These are phyloP conservation scores for Diabrotica undecimpunctata DNA, from an alignment of 1,140 invertebrate genomes.

Conservation along the genomic window DNA sequence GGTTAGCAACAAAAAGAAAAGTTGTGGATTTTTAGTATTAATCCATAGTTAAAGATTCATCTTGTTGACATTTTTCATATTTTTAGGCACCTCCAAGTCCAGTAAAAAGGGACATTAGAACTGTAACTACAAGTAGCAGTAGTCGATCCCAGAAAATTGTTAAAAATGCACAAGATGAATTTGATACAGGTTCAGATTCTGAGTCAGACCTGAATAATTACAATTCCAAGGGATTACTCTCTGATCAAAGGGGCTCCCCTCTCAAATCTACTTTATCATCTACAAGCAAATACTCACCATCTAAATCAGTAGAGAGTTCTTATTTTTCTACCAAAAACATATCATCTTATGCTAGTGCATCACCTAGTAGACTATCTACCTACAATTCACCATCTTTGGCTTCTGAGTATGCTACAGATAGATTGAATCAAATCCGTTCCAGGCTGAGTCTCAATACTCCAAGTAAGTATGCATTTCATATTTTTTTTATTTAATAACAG, in stretches of 20 bases:
- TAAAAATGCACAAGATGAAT: slow-evolving; percentile 44
- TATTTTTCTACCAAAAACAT: slow-evolving; percentile 59
- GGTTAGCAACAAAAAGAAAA: too few species aligned
- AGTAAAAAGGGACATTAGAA: slow-evolving; percentile 21
- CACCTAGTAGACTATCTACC: slow-evolving; percentile 29
- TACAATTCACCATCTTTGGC: slow-evolving; percentile 33
- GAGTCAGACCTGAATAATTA: slow-evolving; percentile 48
- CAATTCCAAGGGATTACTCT: slow-evolving; percentile 15
- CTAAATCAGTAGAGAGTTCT: slow-evolving; percentile 52
- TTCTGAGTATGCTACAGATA: slow-evolving; percentile 47
- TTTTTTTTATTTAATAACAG: too few species aligned
- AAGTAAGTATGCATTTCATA: slow-evolving; percentile 12
- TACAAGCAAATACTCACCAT: slow-evolving; percentile 44
- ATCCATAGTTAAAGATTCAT: too few species aligned
- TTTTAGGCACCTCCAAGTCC: slow-evolving; percentile 19
- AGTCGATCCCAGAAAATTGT: slow-evolving; percentile 49
- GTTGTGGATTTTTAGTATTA: too few species aligned
- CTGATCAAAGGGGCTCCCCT: slow-evolving; percentile 17
- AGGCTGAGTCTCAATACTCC: slow-evolving; percentile 28
- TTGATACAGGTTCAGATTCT: slow-evolving; percentile 52
- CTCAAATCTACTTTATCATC: slow-evolving; percentile 20
- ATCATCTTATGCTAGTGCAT: slow-evolving; percentile 48
- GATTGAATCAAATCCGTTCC: slow-evolving; percentile 53
- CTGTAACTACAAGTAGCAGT: slow-evolving; percentile 18
- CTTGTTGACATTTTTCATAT: background rate